A percentile compares a stretch with the other conserved stretches of the same genome.
phyloP scores from a whole-genome alignment of 1,140 invertebrate genomes.

The Phymorhynchus buccinoides region DNA sequence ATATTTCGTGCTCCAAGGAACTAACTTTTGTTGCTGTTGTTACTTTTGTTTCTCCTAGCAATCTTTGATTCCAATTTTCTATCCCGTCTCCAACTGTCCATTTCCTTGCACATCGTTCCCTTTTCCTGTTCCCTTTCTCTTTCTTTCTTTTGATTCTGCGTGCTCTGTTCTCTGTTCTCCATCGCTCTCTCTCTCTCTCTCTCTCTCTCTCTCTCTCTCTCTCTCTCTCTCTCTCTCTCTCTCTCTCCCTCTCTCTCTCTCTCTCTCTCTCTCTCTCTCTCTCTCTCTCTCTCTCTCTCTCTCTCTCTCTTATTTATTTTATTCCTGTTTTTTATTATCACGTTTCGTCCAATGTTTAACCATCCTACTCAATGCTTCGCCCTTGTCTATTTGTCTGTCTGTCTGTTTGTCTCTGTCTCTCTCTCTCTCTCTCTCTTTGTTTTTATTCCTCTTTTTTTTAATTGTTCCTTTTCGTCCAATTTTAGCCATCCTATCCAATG shows the following conservation, averaged over 20 bases:
- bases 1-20: too few species aligned
- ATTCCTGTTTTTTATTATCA: constrained; percentile 14
- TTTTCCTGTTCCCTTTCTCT: neutral
- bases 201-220: constrained; percentile 27
- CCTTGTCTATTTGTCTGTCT: too few species aligned
- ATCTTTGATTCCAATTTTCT: constrained; percentile 1
- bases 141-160: constrained; percentile 4
- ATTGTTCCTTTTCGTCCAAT: neutral
- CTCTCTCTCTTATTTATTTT: neutral
- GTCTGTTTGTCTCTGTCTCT: too few species aligned
- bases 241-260: constrained; percentile 30
- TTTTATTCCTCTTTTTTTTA: neutral
- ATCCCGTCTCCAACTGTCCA: neutral
- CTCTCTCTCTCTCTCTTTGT: too few species aligned
- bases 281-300: constrained; percentile 20
- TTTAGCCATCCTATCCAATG: too few species aligned
- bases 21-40: neutral
- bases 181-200: constrained; percentile 24
- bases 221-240: neutral
- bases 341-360: constrained; percentile 1
- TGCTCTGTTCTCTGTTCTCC: neutral
- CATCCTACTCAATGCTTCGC: neutral
- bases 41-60: neutral
- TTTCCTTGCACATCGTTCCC: neutral
- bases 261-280: constrained; percentile 22